Evolutionary conservation across 2,797 vertebrate genomes (phyloP).

Genomic region (Picus viridis): DNA sequence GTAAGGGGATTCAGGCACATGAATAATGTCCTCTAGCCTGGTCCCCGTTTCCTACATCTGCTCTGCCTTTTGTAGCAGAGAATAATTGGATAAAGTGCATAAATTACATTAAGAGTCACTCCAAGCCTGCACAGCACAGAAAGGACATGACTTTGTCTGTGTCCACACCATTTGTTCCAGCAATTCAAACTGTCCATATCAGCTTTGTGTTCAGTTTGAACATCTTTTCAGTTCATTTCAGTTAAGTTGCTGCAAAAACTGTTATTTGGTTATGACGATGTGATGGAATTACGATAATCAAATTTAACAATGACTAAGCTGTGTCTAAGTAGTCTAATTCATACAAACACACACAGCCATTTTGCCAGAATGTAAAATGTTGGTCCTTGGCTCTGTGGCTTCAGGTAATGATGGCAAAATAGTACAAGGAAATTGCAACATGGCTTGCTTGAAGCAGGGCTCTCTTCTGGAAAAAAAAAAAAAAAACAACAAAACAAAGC

Average conservation of each 20-base stretch:
- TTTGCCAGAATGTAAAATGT: slow-evolving; percentile 8
- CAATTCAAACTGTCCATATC: neutral
- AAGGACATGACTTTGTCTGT: slow-evolving; percentile 19
- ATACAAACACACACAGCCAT: slow-evolving; percentile 1
- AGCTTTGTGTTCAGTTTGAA: slow-evolving; percentile 29
- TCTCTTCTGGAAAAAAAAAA: neutral
- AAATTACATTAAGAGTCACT: neutral
- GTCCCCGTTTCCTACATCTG: neutral
- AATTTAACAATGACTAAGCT: slow-evolving; percentile 56
- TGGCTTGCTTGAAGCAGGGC: neutral
- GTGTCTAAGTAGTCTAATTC: slow-evolving; percentile 45
- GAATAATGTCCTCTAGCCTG: neutral
- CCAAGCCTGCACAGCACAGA: neutral
- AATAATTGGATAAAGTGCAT: neutral
- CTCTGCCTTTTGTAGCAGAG: neutral
- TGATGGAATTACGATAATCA: slow-evolving; percentile 57
- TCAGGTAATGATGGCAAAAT: slow-evolving; percentile 29
- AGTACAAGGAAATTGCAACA: neutral
- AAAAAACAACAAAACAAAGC: too few species aligned
- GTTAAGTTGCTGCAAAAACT: slow-evolving; percentile 54
- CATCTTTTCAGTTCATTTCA: slow-evolving; percentile 48
- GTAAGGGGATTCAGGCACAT: neutral
- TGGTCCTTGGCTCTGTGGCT: slow-evolving; percentile 4
- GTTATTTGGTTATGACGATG: slow-evolving; percentile 61
- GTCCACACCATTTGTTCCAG: slow-evolving; percentile 44